Evolutionary conservation across 2,113 vertebrate species (phyloP), one percentile per base, ranked within the genome.

Genomic region (Bos indicus): DNA sequence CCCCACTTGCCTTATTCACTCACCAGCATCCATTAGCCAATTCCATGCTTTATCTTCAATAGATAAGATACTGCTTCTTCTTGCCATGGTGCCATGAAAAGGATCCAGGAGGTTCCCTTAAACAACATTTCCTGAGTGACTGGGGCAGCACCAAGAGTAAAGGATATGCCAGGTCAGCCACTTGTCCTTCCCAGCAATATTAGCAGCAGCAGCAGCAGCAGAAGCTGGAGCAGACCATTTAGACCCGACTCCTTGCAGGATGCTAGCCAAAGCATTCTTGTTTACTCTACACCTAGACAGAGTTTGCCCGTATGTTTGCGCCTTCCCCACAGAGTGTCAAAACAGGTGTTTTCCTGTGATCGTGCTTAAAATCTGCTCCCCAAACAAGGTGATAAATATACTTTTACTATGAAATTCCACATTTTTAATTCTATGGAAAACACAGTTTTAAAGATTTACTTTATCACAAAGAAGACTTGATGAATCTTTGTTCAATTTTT

Each of bases 21-120:
- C 84, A 62, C 92, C 95, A 91, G 94, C 48, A 91, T 92, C 97
- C 89, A 92, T 92, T 82, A 90, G n/a, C 93, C 90, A 96, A 88
- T 60, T 95, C 97, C 90, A 88, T 15, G 90, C 90, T 97, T 98
- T 96, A 93, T 97, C 98, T 97, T 96, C 97, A 83, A 88, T 2
- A 96, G 80, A 91, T 67, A 97, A 95, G 86, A 91, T 54, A 90
- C 33, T 1, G 93, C 91, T 97, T 97, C 97, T 96, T 96, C 95
- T 94, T 13, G 36, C 95, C 93, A 89, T 80, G 97, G 93, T 56
- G 51, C 93, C 87, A 56, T 97, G 97, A 74, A 91, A 95, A 97
- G 95, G 96, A 93, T 90, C 91, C 98, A 92, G 92, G 94, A 96
- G 97, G 57, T 71, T 60, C 93, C 93, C 67, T 98, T 87, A 94